Evolutionary conservation across 2,113 vertebrate species (phyloP), one percentile per base, ranked within the genome.

Genomic region (Oceanites oceanicus): DNA sequence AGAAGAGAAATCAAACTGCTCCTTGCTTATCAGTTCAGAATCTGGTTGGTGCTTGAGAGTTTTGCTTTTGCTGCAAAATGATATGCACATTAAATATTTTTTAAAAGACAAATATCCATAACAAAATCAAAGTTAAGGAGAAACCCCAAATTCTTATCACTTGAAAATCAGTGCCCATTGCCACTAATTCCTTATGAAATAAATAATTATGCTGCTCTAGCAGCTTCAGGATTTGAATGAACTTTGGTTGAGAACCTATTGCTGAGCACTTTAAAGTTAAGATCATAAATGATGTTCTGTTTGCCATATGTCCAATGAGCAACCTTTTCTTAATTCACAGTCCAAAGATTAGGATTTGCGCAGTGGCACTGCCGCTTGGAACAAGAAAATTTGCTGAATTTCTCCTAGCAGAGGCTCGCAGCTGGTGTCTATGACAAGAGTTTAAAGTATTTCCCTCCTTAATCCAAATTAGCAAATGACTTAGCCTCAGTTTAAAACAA

Each of bases 1-100:
- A 75, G 78, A 84, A 79, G 32, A 95, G 73, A 50, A 96, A 95
- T 65, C 63, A 82, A 76, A 50, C 59, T 77, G 20, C n/a, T 94
- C 73, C 86, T 89, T 82, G 49, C 20, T 79, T 62, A 79, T 78
- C 72, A 59, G 30, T 86, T 59, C 19, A 91, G 52, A 80, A 55
- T 52, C 67, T 90, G 58, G n/a, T n/a, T 72, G 71, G 36, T 50
- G n/a, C 56, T 70, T 77, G 27, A 68, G n/a, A 38, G 16, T 52
- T 94, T 86, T 73, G 42, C 36, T 78, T 92, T 88, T 34, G 6
- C 44, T 59, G 47, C 77, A 78, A 73, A 65, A 52, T 50, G 79
- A 38, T 50, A 83, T 89, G 23, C 19, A 52, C 5, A 12, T 50
- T 2, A 74, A 58, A 40, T 87, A 74, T 45, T 85, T 90, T 82